Evolutionary conservation across 2,888 invertebrate species (phyloP), one percentile per base, ranked within the genome.

Genomic region (Melolontha melolontha): DNA sequence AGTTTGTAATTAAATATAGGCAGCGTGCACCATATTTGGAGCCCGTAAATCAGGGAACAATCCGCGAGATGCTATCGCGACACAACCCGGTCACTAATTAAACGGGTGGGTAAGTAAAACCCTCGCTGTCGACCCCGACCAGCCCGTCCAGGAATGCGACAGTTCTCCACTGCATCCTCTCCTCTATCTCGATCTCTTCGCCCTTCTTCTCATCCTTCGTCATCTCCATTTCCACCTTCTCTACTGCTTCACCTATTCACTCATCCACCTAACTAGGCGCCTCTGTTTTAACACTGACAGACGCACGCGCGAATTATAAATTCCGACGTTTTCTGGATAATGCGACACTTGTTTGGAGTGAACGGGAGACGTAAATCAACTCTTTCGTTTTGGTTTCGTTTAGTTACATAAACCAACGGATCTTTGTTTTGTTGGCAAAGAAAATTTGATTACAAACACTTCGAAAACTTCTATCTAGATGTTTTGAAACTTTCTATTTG

Each of bases 21-120:
- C 69, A 62, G 65, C 64, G 69, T 69, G 69, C 69, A 69, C 69
- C 69, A 69, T 69, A 69, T 69, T 69, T 69, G 69, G 69, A 52
- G 57, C 59, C 54, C 69, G 69, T 69, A 69, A 69, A 69, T 69
- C 69, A 69, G 69, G 69, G 62, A 73, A 73, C 72, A 70, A 72
- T 74, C 74, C 74, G 73, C 72, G 74, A 74, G 74, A 74, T 74
- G 70, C 67, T 74, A 74, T 74, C 74, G 68, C 70, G 65, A 66
- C 68, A 66, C 66, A 66, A 59, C 66, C 69, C 62, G 65, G 65
- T 66, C 69, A 64, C 69, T 69, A 69, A 69, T 69, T 69, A 69
- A 69, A 69, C 64, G 66, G 59, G 64, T 54, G 64, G 64, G 64
- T 54, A 54, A 54, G 64, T 64, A 64, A 64, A 52, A 57, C 66